Evolutionary conservation across 1,140 invertebrate species (phyloP).

Genomic region (Zeugodacus cucurbitae): DNA sequence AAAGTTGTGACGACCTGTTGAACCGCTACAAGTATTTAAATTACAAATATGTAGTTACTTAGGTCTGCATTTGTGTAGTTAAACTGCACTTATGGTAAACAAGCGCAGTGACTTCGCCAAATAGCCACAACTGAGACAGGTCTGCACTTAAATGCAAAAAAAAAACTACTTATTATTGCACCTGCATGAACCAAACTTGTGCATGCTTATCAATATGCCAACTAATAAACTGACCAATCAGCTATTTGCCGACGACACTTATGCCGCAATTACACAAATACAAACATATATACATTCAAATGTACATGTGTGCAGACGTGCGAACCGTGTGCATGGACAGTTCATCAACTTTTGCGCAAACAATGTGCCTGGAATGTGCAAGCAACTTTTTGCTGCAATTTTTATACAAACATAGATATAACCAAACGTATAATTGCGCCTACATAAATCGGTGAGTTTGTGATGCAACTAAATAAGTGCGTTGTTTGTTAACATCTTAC

Average conservation of each 20-base stretch:
- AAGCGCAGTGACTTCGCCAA: too few relatives aligned
- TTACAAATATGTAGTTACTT: too few relatives aligned
- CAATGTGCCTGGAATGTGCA: slow-evolving; percentile 7
- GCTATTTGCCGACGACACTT: neutral
- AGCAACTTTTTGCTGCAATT: neutral
- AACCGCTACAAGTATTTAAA: too few relatives aligned
- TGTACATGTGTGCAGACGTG: neutral
- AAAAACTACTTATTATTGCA: neutral
- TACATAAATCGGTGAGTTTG: neutral
- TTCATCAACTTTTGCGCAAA: slow-evolving; percentile 1
- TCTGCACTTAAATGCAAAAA: neutral
- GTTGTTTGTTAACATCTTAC: neutral
- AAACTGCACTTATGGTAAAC: too few relatives aligned
- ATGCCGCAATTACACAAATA: neutral
- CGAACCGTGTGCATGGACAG: neutral
- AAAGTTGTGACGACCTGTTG: too few relatives aligned
- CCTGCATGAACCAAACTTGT: slow-evolving; percentile 1
- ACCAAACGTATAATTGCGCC: neutral
- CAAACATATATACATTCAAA: neutral
- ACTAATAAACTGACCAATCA: slow-evolving; percentile 2
- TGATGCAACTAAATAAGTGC: neutral
- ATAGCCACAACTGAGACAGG: neutral
- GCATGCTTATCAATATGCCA: neutral
- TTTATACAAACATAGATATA: neutral
- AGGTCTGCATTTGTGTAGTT: too few relatives aligned